Percentiles rank a stretch among this genome's conserved stretches.
phyloP scores from a whole-genome alignment of 2,113 vertebrate species.

The Phyllopteryx taeniolatus region DNA sequence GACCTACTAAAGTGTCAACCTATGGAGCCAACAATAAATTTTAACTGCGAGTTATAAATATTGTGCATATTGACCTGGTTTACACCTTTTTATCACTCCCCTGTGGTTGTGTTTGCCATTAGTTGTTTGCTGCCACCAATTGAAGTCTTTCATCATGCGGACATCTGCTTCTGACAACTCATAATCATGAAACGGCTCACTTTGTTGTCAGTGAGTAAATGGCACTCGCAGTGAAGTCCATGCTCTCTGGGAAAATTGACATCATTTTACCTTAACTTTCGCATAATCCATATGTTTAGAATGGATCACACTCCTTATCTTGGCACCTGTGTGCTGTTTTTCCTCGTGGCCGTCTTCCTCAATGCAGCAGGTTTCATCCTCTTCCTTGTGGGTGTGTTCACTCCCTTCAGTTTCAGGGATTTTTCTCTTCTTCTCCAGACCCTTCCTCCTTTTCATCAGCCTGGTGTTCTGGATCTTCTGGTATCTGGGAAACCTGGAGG shows the following conservation, averaged over 20 bases:
- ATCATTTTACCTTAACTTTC: background rate
- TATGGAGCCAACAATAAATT: conserved; percentile 17
- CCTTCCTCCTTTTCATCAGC: too few species aligned
- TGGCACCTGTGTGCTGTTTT: too few species aligned
- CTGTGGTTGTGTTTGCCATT: conserved; percentile 14
- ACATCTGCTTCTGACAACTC: background rate
- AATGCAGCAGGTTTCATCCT: too few species aligned
- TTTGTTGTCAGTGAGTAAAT: conserved; percentile 22
- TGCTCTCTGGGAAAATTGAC: conserved; percentile 13
- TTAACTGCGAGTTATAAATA: conserved; percentile 25
- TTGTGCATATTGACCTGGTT: conserved; percentile 6
- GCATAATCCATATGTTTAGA: too few species aligned
- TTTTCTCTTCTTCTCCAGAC: too few species aligned
- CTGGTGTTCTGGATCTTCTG: too few species aligned
- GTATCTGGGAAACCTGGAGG: too few species aligned
- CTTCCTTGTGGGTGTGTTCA: too few species aligned
- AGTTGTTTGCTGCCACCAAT: conserved; percentile 15
- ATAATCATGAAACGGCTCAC: conserved; percentile 21
- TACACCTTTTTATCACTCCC: conserved; percentile 11
- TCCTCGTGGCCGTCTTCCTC: too few species aligned
- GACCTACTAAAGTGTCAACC: background rate
- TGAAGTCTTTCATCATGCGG: conserved; percentile 18
- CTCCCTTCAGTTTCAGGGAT: too few species aligned
- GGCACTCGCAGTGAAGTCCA: conserved; percentile 9
- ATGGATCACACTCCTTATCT: too few species aligned